Base-by-base conservation (phyloP, 2,888 invertebrate genomes). In the Ganaspis brasiliensis region DNA sequence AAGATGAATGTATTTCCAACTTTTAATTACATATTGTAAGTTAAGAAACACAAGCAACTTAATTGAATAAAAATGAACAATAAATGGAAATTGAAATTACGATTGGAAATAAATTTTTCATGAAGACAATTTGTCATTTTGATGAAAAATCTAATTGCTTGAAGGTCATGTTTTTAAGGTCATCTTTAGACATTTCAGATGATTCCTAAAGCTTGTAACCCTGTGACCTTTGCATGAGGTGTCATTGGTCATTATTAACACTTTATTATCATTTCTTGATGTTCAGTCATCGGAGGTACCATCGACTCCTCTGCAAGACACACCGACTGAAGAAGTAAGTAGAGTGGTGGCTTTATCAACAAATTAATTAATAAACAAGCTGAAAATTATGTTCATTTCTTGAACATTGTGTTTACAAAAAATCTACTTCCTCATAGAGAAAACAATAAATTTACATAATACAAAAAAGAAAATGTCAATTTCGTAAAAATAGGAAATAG, bases 281-380 rank as follows among this genome's bases (percentile, higher is more conserved):
- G 86, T 87, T 87, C 88, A 91, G 90, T 89, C 89, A 80, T 84
- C 87, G 80, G 85, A 87, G 74, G 87, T 89, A 79, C 86, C 89
- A 37, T 87, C 89, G 79, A 89, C 89, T 79, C 89, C 89, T 63
- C 87, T 87, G 5, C 52, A 52, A 88, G 89, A 90, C 61, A 79
- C 84, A 72, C 82, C 81, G 61, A 83, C 24, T 45, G 24, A 86
- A 78, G 85, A 89, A 85, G 91, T 91, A 87, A 91, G 91, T 91
- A 90, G 67, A 45, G 24, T 24, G 45, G 45, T 67, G 21, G 45
- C 2, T 45, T 40, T 40, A 6, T 9, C 19, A 16, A 52, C 31
- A 31, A 31, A 31, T 31, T 31, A 31, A n/a, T n/a, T n/a, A n/a
- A n/a, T n/a, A n/a, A n/a, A n/a, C n/a, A n/a, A n/a, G n/a, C n/a